Percentiles rank a stretch among this genome's conserved stretches.
phyloP scores from a whole-genome alignment of 1,140 invertebrate species.

The Drosophila nigromelanica region DNA sequence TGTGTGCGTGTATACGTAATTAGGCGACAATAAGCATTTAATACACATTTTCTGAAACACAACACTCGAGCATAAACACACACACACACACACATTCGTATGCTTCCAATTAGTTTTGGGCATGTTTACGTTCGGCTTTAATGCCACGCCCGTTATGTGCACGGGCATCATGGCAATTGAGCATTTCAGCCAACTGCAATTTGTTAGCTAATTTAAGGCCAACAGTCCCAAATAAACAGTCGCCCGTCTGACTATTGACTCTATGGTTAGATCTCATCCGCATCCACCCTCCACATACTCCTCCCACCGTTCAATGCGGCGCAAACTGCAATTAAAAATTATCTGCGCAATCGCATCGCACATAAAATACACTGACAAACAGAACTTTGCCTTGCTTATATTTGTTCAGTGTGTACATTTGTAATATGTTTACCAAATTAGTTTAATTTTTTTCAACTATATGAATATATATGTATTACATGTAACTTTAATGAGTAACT shows the following conservation, averaged over 20 bases:
- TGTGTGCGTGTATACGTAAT: slow-evolving; percentile 66
- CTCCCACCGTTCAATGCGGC: background rate
- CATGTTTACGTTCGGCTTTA: slow-evolving; percentile 56
- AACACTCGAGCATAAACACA: slow-evolving; percentile 12
- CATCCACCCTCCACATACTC: no score
- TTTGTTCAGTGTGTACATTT: background rate
- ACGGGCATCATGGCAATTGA: slow-evolving; percentile 48
- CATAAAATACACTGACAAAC: slow-evolving; percentile 68
- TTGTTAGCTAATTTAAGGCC: slow-evolving; percentile 77
- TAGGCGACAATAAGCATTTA: slow-evolving; percentile 82
- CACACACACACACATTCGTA: background rate
- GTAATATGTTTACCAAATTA: no score
- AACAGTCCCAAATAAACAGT: slow-evolving; percentile 31
- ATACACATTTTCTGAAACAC: slow-evolving; percentile 68
- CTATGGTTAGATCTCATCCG: slow-evolving; percentile 4
- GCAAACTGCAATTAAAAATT: slow-evolving; percentile 68
- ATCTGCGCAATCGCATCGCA: slow-evolving; percentile 61
- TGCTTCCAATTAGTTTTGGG: slow-evolving; percentile 62
- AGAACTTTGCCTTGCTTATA: background rate
- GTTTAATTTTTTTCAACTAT: no score
- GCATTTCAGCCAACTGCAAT: slow-evolving; percentile 61
- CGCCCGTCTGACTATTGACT: slow-evolving; percentile 1
- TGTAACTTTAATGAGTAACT: no score
- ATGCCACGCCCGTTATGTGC: slow-evolving; percentile 72
- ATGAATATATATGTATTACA: no score